A percentile compares a stretch with the other conserved stretches of the same genome.
Evolutionary conservation across 2,797 vertebrate genomes (phyloP).

Genomic region (Xiphorhynchus erythropygius): DNA sequence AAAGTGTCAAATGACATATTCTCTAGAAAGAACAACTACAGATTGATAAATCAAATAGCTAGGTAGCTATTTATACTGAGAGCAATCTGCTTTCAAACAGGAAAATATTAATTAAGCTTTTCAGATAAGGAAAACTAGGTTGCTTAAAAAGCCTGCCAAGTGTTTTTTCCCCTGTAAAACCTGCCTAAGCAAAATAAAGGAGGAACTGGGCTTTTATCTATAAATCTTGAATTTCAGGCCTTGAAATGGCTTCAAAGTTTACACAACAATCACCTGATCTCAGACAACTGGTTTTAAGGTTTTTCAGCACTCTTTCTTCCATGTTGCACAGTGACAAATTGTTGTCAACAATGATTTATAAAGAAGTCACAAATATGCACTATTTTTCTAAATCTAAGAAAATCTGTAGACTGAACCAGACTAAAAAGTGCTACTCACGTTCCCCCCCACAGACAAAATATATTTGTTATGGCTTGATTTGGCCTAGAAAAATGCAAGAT

Average conservation of each 20-base stretch:
- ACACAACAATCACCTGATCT: neutral
- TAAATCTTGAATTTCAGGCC: neutral
- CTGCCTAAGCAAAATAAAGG: neutral
- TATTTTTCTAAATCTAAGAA: neutral
- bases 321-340: neutral
- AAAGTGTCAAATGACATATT: neutral
- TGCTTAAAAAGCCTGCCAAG: neutral
- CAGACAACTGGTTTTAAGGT: neutral
- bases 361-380: neutral
- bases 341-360: neutral
- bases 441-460: neutral
- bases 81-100: neutral
- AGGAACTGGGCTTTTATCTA: neutral
- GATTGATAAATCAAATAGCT: neutral
- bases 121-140: neutral
- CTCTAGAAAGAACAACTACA: neutral
- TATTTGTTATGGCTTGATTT: neutral
- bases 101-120: neutral
- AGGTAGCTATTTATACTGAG: neutral
- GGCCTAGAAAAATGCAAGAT: neutral
- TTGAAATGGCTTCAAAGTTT: neutral
- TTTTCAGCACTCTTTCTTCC: neutral
- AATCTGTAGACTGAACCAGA: neutral
- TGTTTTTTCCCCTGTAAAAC: neutral
- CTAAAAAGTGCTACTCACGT: neutral